Base-by-base conservation (phyloP, 2,113 vertebrate species). In the Hymenochirus boettgeri region DNA sequence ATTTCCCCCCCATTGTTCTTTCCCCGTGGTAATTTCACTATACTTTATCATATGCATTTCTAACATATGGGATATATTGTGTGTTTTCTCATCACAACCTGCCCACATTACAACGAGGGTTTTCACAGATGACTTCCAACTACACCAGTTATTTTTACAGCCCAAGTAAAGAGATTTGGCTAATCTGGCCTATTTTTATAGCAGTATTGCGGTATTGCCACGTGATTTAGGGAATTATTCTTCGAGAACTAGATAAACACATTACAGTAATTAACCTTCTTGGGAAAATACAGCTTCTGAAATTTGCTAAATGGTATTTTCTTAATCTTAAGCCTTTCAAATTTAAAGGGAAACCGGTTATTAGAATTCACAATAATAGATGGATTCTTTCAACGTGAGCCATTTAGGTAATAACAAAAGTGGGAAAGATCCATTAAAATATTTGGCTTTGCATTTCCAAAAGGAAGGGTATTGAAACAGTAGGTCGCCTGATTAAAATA, bases 131-230 rank as follows among this genome's bases (percentile, higher is more conserved):
- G 17, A n/a, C 57, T 27, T 80, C 57, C 71, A 79, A 69, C 39
- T 47, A 15, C 70, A 77, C 53, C 67, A 54, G 77, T 69, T 87
- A 71, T 76, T 86, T 82, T 80, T 80, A 74, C 63, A 76, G 73
- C 74, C 70, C 80, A 80, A 85, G 77, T 82, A 79, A 74, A 84
- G 76, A 75, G 86, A 89, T 90, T 91, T 88, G 73, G 78, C 86
- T 88, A 89, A 90, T 91, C 87, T 83, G 61, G 61, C 75, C 83
- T 92, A 88, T 88, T 90, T 90, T 82, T 74, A 72, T 82, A 80
- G 75, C 63, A 65, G 73, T 73, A 76, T 71, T 72, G 55, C 65
- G 66, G 73, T 73, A 76, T 71, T 72, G 55, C 65, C 71, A 76
- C 70, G 72, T 82, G 79, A 80, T 74, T 73, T 35, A 65, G 70